These are phyloP conservation scores for Aleadryas rufinucha DNA, from an alignment of 2,113 vertebrate genomes.

Conservation along the genomic window DNA sequence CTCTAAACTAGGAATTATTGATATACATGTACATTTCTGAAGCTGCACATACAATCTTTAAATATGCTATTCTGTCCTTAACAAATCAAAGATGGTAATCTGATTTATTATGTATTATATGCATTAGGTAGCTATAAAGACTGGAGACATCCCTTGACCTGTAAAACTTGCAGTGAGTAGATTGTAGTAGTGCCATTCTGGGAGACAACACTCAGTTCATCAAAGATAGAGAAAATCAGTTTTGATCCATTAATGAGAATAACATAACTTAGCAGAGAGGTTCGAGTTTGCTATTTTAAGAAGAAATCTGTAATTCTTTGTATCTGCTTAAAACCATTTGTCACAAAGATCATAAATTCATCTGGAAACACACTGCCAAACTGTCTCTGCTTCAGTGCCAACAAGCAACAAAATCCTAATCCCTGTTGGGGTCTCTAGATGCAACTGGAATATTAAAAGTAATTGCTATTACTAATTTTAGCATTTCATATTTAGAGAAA, in stretches of 20 bases:
- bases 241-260: background rate
- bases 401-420: background rate
- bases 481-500: background rate
- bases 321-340: background rate
- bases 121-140: background rate
- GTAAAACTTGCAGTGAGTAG: background rate
- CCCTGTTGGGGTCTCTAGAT: background rate
- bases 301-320: background rate
- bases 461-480: constrained; percentile 17
- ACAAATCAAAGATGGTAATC: background rate
- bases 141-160: background rate
- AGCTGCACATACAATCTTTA: background rate
- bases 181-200: background rate
- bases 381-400: background rate
- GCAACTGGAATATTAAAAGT: background rate
- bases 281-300: background rate
- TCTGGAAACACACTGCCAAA: background rate
- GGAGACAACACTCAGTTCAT: background rate
- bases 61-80: background rate
- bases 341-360: background rate
- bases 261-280: background rate
- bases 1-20: background rate
- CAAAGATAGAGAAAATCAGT: background rate
- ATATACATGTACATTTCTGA: background rate
- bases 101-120: background rate